Percentiles rank a stretch among this genome's conserved stretches.
These are phyloP conservation scores for Lycodopsis pacificus DNA, from an alignment of 2,797 vertebrate species.

Conservation along the genomic window DNA sequence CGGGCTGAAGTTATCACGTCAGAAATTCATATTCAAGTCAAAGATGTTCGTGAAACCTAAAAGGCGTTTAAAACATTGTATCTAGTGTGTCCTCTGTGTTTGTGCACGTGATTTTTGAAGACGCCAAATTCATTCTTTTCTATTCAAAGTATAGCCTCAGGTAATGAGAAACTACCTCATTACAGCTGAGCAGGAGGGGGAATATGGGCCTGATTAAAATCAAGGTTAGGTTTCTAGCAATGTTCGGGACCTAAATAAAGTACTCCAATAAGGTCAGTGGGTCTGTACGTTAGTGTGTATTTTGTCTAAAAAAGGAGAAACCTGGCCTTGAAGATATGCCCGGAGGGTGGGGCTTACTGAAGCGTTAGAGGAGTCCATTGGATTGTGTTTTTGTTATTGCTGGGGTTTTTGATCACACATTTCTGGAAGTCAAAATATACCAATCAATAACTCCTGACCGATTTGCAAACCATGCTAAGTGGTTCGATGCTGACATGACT, in stretches of 20 bases:
- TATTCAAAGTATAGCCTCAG: neutral
- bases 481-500: neutral
- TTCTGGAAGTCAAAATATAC: neutral
- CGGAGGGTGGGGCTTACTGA: neutral
- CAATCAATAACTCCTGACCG: neutral
- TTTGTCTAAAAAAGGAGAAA: neutral
- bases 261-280: neutral
- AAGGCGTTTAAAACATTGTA: neutral
- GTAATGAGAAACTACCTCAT: neutral
- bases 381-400: neutral
- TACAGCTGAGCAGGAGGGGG: neutral
- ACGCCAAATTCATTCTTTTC: neutral
- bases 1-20: neutral
- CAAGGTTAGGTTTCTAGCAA: neutral
- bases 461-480: neutral
- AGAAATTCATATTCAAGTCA: neutral
- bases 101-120: neutral
- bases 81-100: neutral
- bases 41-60: neutral
- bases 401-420: neutral
- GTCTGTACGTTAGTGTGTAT: neutral
- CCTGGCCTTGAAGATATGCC: neutral
- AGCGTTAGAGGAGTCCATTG: neutral
- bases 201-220: neutral
- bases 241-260: neutral